Evolutionary conservation across 2,888 invertebrate species (phyloP).

Genomic region (Lasiommata megera): DNA sequence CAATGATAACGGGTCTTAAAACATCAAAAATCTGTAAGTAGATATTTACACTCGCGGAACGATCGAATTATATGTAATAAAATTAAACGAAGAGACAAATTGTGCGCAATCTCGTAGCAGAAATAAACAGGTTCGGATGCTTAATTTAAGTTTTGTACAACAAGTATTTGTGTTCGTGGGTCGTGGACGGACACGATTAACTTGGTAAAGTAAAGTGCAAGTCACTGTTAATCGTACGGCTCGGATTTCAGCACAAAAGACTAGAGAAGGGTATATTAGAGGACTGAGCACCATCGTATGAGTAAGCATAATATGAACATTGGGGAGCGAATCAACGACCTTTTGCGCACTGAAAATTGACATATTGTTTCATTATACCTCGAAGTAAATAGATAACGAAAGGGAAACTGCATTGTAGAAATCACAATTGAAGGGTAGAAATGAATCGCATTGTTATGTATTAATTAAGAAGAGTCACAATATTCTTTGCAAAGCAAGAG

Average conservation of each 20-base stretch:
- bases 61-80: constrained; percentile 26
- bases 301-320: constrained; percentile 55
- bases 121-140: constrained; percentile 19
- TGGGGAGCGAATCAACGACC: constrained; percentile 40
- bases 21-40: constrained; percentile 40
- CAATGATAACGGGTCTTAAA: constrained; percentile 48
- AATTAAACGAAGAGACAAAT: constrained; percentile 24
- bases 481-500: not conserved
- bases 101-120: constrained; percentile 18
- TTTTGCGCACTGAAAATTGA: constrained; percentile 3
- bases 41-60: constrained; percentile 23
- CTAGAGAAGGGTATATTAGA: constrained; percentile 53
- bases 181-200: constrained; percentile 59
- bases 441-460: not conserved
- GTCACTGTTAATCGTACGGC: constrained; percentile 69
- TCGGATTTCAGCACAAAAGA: constrained; percentile 69
- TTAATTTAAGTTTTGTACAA: constrained; percentile 29
- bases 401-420: not conserved
- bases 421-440: not conserved
- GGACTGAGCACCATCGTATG: constrained; percentile 49
- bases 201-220: constrained; percentile 64
- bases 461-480: not conserved
- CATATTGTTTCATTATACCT: constrained; percentile 11
- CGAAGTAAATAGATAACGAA: not conserved
- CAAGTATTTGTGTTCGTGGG: constrained; percentile 24